phyloP scores from a whole-genome alignment of 2,888 invertebrate genomes.

The Deroplatys truncata region DNA sequence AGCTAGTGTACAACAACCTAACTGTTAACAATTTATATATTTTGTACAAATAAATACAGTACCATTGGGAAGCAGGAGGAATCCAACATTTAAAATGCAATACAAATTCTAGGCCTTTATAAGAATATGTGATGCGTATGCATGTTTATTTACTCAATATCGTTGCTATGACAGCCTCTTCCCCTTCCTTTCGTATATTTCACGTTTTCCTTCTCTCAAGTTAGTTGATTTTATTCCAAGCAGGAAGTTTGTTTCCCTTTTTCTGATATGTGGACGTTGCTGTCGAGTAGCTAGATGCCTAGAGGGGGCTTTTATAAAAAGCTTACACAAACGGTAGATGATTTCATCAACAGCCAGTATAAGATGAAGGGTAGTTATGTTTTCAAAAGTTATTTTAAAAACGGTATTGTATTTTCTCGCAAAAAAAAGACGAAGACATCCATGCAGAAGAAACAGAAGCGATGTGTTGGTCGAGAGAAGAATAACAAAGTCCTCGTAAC shows the following conservation, averaged over 20 bases:
- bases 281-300: not conserved
- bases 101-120: too few species aligned
- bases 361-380: not conserved
- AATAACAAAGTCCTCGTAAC: not conserved
- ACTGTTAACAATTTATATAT: too few species aligned
- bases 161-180: too few species aligned
- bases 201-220: too few species aligned
- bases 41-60: too few species aligned
- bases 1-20: too few species aligned
- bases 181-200: too few species aligned
- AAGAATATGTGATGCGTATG: too few species aligned
- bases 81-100: too few species aligned
- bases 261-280: not conserved
- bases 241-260: not conserved
- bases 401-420: not conserved
- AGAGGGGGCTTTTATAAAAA: not conserved
- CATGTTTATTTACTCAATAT: too few species aligned
- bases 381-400: conserved; percentile 9
- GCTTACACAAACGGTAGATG: not conserved
- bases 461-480: not conserved
- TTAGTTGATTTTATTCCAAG: not conserved
- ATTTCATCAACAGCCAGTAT: conserved; percentile 2
- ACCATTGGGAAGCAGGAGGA: too few species aligned
- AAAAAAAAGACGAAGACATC: conserved; percentile 4
- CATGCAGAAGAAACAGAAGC: not conserved